Base-by-base conservation (phyloP, 2,113 vertebrate species). In the Symphodus melops region DNA sequence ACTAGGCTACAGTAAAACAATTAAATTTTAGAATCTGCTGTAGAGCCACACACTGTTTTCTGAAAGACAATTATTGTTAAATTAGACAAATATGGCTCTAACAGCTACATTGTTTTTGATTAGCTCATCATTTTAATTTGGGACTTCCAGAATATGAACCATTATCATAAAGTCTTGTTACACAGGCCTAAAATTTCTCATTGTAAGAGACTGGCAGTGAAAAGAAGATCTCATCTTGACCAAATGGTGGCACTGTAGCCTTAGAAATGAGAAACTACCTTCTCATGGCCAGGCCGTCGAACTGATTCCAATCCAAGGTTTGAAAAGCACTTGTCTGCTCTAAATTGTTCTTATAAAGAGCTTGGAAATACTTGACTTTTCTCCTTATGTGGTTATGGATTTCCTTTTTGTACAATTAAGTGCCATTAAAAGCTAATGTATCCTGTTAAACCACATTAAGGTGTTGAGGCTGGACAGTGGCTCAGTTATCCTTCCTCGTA, bases 281-380 rank as follows among this genome's bases (percentile, higher is more conserved):
- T 71, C 62, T 69, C 59, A 54, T 17, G 58, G 49, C 82, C 77
- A 76, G 67, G 73, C 86, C 76, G 86, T 71, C 76, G 63, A 82
- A 82, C 88, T 86, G 85, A 93, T 92, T 92, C 89, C 86, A 88
- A 87, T 92, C 89, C 89, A 92, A 93, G 93, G 89, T 94, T 94
- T 94, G 92, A 94, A 94, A 94, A 94, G 92, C 93, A 94, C 93
- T 95, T 94, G 93, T 94, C 90, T 91, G 84, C 87, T 88, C 94
- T 94, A 94, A 94, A 95, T 92, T 94, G 93, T 93, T 94, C 91
- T 94, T 94, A 93, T 92, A 93, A 94, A 94, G 92, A 94, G 92
- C 93, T 92, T 90, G 86, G 90, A 92, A 95, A 94, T 94, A 94
- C 93, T 95, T 95, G 94, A 95, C 93, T 94, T 94, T 92, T 92